Evolutionary conservation across 2,113 vertebrate species (phyloP).

Genomic region (Cephalopterus ornatus): DNA sequence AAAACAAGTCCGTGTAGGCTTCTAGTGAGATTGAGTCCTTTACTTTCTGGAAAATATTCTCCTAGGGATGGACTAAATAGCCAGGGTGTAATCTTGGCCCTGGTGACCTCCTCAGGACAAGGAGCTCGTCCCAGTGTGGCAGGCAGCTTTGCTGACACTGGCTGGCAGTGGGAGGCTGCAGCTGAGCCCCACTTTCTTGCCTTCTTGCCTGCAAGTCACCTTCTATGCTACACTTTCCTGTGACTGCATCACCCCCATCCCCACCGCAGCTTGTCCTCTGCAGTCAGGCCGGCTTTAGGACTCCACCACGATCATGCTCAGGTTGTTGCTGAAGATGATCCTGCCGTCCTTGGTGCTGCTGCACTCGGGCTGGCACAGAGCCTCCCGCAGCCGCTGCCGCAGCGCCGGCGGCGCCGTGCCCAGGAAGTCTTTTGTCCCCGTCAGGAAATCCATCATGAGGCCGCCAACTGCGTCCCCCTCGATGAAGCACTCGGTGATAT

Average conservation of each 20-base stretch:
- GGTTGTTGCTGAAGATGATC: conserved; percentile 80
- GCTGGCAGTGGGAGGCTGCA: not conserved
- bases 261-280: not conserved
- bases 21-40: not conserved
- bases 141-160: not conserved
- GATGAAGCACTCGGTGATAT: conserved; percentile 79
- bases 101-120: not conserved
- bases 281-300: conserved; percentile 14
- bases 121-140: not conserved
- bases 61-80: not conserved
- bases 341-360: conserved; percentile 71
- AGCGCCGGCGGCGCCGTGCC: conserved; percentile 67
- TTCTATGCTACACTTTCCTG: fast-evolving
- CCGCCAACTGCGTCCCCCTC: conserved; percentile 75
- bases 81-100: not conserved
- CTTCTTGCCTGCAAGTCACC: not conserved
- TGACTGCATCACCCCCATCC: fast-evolving
- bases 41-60: not conserved
- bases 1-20: not conserved
- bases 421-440: conserved; percentile 75
- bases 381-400: conserved; percentile 66
- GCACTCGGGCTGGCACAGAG: conserved; percentile 74
- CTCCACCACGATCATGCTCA: conserved; percentile 72
- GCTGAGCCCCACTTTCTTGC: not conserved
- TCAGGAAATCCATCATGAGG: conserved; percentile 83